phyloP scores from a whole-genome alignment of 30 jellyfish, hydroid and myxozoan species.

The Aurelia aurita region DNA sequence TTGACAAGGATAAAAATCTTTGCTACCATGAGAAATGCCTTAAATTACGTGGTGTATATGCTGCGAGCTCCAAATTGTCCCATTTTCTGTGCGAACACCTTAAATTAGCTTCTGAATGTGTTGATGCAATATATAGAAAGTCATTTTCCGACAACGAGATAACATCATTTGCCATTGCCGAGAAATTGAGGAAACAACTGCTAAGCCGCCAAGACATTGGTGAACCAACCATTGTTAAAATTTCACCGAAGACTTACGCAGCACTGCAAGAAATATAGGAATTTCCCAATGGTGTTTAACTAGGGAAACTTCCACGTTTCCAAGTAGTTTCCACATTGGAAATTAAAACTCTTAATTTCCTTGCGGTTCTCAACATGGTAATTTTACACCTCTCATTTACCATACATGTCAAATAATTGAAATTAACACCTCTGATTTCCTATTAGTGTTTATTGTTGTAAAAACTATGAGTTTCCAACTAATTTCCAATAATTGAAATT shows the following conservation, averaged over 20 bases:
- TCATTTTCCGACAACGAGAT: not conserved
- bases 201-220: conserved; percentile 3
- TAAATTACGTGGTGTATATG: not conserved
- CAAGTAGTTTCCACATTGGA: no score
- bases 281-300: no score
- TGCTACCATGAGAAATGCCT: conserved; percentile 7
- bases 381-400: no score
- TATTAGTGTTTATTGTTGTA: no score
- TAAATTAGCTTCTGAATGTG: not conserved
- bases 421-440: no score
- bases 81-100: not conserved
- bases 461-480: no score
- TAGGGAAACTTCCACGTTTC: no score
- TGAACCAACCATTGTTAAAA: not conserved
- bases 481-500: no score
- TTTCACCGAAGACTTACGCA: not conserved
- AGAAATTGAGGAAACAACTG: not conserved
- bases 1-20: not conserved
- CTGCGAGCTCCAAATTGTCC: conserved; percentile 3
- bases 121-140: not conserved
- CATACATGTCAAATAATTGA: no score
- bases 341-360: no score
- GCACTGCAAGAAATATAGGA: no score
- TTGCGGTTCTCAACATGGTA: no score
- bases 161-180: not conserved